Evolutionary conservation across 2,797 vertebrate genomes (phyloP), one percentile per base, ranked within the genome.

Genomic region (Pseudochirops corinnae): DNA sequence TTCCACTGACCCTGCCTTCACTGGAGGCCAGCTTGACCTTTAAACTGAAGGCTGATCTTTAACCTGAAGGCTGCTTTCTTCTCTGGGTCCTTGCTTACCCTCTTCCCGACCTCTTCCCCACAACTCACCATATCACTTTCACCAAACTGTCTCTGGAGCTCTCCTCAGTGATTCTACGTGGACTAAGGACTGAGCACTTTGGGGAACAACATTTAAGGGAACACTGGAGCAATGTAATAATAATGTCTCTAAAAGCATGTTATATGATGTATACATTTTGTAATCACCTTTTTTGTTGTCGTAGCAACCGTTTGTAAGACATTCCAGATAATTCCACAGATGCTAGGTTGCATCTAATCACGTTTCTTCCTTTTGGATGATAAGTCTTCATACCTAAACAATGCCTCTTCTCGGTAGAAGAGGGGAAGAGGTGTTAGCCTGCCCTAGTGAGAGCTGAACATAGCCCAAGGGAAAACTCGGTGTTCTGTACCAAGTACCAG

Each of bases 231-330:
- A 98, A 97, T 97, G 97, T 98, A 97, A 98, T 33, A 98, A 98
- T 33, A 98, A 98, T 97, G 97, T 99, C 98, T 98, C 98, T 97
- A 97, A 58, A 58, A 58, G 28, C 57, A 58, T 10, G 26, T 58
- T 58, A 28, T 58, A 29, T 29, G 57, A 58, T 98, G 98, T 98
- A 98, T 94, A 98, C 98, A 97, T 98, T 98, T 99, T 98, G 98
- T 99, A 98, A 98, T 97, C 95, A 97, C 96, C 97, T 98, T 97
- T 94, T 97, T 58, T 58, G 57, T 95, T 92, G 94, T 95, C 58
- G 93, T 98, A 98, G 97, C 93, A 39, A 92, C 96, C 96, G 74
- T 98, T 95, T 98, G 96, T 96, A 94, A 98, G 90, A 97, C 98
- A 98, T 98, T 98, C 97, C 98, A 94, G 93, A 55, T 97, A 93